These are phyloP conservation scores for Selenia dentaria DNA, from an alignment of 2,888 invertebrate genomes.

Conservation along the genomic window DNA sequence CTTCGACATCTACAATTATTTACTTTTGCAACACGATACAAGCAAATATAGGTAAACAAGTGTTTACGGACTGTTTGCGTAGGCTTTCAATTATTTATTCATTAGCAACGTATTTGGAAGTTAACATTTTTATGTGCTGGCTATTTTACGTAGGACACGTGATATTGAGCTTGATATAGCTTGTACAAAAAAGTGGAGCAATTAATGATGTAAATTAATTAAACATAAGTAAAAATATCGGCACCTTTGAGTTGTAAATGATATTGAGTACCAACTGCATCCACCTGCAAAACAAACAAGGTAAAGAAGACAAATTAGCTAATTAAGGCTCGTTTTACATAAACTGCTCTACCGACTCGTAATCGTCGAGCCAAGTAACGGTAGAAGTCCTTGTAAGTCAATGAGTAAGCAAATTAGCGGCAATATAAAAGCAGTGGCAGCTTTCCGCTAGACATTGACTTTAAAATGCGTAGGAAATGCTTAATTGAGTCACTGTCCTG, in stretches of 20 bases:
- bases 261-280: constrained; percentile 1
- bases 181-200: not conserved
- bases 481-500: constrained; percentile 22
- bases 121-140: too few relatives aligned
- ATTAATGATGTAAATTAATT: not conserved
- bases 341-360: constrained; percentile 9
- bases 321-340: constrained; percentile 14
- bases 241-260: constrained; percentile 21
- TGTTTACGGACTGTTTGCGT: too few relatives aligned
- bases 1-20: too few relatives aligned
- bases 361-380: constrained; percentile 22
- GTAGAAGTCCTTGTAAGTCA: constrained; percentile 28
- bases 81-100: too few relatives aligned
- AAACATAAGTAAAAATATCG: constrained; percentile 1
- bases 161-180: too few relatives aligned
- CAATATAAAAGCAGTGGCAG: constrained; percentile 30
- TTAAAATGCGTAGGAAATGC: constrained; percentile 24
- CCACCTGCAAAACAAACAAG: constrained; percentile 12
- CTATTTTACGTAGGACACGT: too few relatives aligned
- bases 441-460: constrained; percentile 25
- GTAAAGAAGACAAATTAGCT: constrained; percentile 16
- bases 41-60: too few relatives aligned
- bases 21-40: too few relatives aligned
- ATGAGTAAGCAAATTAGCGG: constrained; percentile 31
- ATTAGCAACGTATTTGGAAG: too few relatives aligned